Conservation (phyloP, 2,888 invertebrate species). For the Tromatobia lineatoria region DNA sequence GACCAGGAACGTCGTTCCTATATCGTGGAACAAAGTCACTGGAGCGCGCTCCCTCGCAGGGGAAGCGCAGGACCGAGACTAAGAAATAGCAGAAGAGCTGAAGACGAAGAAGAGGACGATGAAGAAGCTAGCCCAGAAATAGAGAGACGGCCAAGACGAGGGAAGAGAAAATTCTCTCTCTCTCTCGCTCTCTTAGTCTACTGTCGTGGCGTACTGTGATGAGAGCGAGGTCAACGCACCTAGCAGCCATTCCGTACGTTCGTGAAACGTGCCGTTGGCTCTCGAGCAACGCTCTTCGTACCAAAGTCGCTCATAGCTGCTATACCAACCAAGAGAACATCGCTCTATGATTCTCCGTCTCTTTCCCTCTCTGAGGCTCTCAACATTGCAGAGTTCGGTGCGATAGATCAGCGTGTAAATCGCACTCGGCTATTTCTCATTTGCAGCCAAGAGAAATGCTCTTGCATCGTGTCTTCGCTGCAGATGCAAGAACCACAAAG, state of each 20-base stretch:
- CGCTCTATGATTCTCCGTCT: not conserved
- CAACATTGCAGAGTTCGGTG: not conserved
- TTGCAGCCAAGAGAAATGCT: conserved; percentile 14
- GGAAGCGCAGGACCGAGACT: conserved; percentile 55
- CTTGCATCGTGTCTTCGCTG: too few species aligned
- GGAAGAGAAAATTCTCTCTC: conserved; percentile 55
- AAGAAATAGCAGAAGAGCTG: conserved; percentile 52
- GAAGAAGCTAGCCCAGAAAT: conserved; percentile 73
- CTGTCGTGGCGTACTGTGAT: conserved; percentile 60
- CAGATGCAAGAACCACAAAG: not conserved
- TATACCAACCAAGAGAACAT: conserved; percentile 4
- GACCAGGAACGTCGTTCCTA: conserved; percentile 10
- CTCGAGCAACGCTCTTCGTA: conserved; percentile 52
- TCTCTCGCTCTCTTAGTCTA: conserved; percentile 39
- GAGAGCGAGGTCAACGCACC: conserved; percentile 67
- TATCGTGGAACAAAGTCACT: conserved; percentile 69
- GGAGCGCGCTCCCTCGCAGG: conserved; percentile 61
- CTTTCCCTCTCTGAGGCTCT: not conserved
- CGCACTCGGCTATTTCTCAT: conserved; percentile 5
- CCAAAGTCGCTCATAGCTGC: conserved; percentile 33
- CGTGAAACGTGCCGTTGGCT: conserved; percentile 67
- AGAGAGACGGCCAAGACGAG: conserved; percentile 80
- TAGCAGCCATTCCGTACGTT: conserved; percentile 66
- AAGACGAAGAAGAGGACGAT: conserved; percentile 54
- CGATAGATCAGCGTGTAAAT: not conserved